phyloP scores from a whole-genome alignment of 1,140 invertebrate species.

The Nasonia longicornis region DNA sequence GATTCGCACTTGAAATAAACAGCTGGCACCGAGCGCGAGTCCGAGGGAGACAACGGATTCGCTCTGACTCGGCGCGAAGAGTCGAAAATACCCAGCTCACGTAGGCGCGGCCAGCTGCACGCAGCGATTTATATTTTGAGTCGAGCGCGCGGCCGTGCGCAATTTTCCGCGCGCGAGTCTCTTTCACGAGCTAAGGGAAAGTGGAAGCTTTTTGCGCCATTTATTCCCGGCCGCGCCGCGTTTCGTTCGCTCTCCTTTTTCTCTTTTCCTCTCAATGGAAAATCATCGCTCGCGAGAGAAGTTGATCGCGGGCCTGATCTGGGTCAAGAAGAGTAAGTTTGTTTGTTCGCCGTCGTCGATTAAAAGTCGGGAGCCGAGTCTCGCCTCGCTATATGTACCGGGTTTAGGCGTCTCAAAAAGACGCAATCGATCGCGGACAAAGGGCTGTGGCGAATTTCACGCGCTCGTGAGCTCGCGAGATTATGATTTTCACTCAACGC shows the following conservation, averaged over 20 bases:
- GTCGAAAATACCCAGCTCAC: slow-evolving; percentile 28
- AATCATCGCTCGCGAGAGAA: not conserved
- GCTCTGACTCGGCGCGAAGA: not conserved
- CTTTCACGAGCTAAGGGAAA: not conserved
- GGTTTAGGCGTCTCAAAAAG: not conserved
- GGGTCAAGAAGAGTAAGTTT: not conserved
- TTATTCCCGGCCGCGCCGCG: not conserved
- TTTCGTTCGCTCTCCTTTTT: not conserved
- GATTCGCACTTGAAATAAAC: slow-evolving; percentile 11
- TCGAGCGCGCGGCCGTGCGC: slow-evolving; percentile 4
- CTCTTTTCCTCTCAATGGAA: not conserved
- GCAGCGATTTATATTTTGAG: slow-evolving; percentile 39
- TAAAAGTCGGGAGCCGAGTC: not conserved
- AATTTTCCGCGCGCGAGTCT: slow-evolving; percentile 18
- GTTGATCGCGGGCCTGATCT: not conserved
- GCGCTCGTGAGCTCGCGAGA: too few relatives aligned
- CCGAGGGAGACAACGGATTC: not conserved
- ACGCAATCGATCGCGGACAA: not conserved
- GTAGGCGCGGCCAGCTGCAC: slow-evolving; percentile 21
- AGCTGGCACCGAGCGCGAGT: not conserved
- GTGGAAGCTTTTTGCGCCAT: slow-evolving; percentile 1
- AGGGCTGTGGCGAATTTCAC: not conserved
- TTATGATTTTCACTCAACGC: too few relatives aligned
- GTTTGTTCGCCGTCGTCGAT: not conserved
- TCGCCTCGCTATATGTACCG: too few relatives aligned